phyloP scores from a whole-genome alignment of 1,140 invertebrate species.

The Gryllus bimaculatus region DNA sequence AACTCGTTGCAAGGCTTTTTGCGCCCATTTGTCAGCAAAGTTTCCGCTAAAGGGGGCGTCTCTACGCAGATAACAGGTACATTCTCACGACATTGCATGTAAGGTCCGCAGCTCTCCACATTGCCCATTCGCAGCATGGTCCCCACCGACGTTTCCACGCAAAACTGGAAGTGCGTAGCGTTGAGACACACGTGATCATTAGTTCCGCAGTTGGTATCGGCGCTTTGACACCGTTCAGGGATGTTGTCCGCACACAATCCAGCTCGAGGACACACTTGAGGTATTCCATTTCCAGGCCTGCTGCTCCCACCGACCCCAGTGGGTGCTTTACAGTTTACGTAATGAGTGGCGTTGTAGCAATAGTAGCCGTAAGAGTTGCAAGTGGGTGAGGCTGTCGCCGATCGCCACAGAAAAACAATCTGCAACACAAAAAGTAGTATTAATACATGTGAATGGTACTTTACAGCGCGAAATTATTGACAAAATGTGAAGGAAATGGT shows the following conservation, averaged over 20 bases:
- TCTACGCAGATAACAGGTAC: not conserved
- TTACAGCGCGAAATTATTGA: not conserved
- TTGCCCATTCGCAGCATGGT: not conserved
- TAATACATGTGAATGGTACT: not conserved
- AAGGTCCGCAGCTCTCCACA: not conserved
- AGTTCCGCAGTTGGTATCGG: not conserved
- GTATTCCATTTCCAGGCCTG: not conserved
- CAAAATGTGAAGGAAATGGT: not conserved
- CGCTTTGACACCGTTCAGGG: not conserved
- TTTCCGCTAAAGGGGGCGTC: not conserved
- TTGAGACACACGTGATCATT: not conserved
- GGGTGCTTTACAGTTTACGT: not conserved
- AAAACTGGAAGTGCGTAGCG: not conserved
- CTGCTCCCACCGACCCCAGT: not conserved
- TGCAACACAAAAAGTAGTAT: not conserved
- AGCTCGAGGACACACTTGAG: not conserved
- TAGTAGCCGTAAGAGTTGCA: not conserved
- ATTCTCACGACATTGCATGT: not conserved
- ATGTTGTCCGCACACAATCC: not conserved
- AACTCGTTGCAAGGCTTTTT: too few relatives aligned
- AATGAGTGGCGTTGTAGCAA: not conserved
- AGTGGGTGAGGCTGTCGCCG: not conserved
- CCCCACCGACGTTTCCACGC: not conserved
- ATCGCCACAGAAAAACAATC: not conserved
- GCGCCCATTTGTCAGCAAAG: too few relatives aligned